These are phyloP conservation scores for Apomyelois bistriatella DNA, from an alignment of 2,888 invertebrate species.

Conservation along the genomic window DNA sequence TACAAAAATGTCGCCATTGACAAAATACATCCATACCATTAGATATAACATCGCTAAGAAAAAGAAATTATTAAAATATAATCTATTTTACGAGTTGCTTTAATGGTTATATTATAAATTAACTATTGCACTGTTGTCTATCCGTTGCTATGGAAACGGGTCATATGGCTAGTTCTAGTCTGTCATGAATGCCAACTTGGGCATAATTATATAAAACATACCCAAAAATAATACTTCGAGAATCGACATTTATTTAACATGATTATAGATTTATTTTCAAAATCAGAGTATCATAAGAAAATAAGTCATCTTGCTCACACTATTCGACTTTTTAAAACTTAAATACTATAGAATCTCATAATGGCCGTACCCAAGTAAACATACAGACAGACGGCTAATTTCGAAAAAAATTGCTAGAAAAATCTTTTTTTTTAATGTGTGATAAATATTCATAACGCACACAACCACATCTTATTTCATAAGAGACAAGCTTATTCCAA, in stretches of 20 bases:
- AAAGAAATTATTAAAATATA: constrained; percentile 25
- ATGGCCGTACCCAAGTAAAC: constrained; percentile 7
- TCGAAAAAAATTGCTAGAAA: constrained; percentile 47
- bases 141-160: constrained; percentile 10
- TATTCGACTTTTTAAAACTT: too few relatives aligned
- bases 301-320: too few relatives aligned
- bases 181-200: not conserved
- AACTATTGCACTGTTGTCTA: constrained; percentile 16
- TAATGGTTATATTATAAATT: constrained; percentile 14
- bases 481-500: constrained; percentile 49
- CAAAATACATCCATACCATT: constrained; percentile 17
- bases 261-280: too few relatives aligned
- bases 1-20: constrained; percentile 18
- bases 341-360: not conserved
- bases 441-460: constrained; percentile 46
- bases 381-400: constrained; percentile 17
- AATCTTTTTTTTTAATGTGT: constrained; percentile 26
- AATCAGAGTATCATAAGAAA: too few relatives aligned
- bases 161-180: constrained; percentile 2
- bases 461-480: constrained; percentile 68
- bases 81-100: constrained; percentile 16
- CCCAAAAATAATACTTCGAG: not conserved
- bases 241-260: too few relatives aligned
- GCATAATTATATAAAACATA: not conserved
- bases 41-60: constrained; percentile 20